phyloP scores from a whole-genome alignment of 2,888 invertebrate genomes.

The Aleiodes leptofemur region DNA sequence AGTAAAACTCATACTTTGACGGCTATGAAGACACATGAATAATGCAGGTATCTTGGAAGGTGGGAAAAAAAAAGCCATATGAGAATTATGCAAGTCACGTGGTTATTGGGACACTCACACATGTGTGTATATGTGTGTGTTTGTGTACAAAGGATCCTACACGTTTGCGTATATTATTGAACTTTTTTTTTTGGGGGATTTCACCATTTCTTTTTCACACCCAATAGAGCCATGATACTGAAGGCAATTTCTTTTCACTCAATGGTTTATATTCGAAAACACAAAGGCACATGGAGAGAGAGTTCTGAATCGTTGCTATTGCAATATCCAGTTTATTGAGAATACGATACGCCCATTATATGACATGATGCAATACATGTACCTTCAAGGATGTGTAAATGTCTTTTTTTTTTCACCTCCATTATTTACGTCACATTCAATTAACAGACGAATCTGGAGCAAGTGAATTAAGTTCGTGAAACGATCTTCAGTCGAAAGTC shows the following conservation, averaged over 20 bases:
- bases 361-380: not conserved
- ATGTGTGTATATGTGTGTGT: conserved; percentile 21
- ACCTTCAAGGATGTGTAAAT: conserved; percentile 13
- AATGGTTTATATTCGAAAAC: not conserved
- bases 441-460: conserved; percentile 33
- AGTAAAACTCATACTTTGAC: conserved; percentile 32
- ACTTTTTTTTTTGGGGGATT: not conserved
- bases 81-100: conserved; percentile 47
- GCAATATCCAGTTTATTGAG: conserved; percentile 4
- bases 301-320: conserved; percentile 9
- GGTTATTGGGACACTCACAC: conserved; percentile 41
- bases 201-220: not conserved
- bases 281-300: conserved; percentile 31
- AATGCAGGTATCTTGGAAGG: conserved; percentile 31
- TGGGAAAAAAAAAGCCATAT: conserved; percentile 14
- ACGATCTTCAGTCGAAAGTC: conserved; percentile 30
- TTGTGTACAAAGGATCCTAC: not conserved
- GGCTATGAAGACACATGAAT: conserved; percentile 39
- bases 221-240: not conserved
- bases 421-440: conserved; percentile 21
- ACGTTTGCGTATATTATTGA: conserved; percentile 25
- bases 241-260: conserved; percentile 35
- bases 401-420: not conserved
- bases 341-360: not conserved
- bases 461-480: conserved; percentile 19